Conservation (phyloP, 2,797 vertebrate genomes). For the Channallabes apus region DNA sequence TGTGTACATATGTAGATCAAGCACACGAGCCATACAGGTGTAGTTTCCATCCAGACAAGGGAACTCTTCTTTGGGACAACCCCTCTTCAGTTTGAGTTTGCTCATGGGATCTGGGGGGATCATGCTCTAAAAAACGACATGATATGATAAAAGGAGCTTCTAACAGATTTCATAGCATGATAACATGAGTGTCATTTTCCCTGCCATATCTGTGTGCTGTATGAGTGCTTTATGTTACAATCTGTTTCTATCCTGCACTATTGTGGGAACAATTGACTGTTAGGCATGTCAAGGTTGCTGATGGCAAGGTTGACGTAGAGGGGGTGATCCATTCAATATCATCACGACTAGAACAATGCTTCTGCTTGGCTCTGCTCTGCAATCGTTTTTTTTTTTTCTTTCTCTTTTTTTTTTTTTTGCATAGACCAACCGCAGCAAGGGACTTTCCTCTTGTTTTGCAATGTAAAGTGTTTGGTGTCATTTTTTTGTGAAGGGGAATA, state of each 20-base stretch:
- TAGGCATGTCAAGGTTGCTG: background rate
- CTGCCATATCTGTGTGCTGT: background rate
- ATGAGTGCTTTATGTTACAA: background rate
- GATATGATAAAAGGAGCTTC: background rate
- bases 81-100: slow-evolving; percentile 65
- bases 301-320: background rate
- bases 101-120: slow-evolving; percentile 67
- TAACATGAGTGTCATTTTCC: background rate
- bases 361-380: slow-evolving; percentile 27
- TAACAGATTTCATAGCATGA: background rate
- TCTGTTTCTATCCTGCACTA: background rate
- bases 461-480: slow-evolving; percentile 33
- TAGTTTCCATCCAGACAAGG: slow-evolving; percentile 67
- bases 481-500: slow-evolving; percentile 50
- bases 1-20: slow-evolving; percentile 69
- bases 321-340: background rate
- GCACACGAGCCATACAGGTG: slow-evolving; percentile 70
- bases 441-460: slow-evolving; percentile 36
- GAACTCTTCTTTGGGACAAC: slow-evolving; percentile 73
- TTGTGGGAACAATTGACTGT: background rate
- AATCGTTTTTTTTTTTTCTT: background rate
- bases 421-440: slow-evolving; percentile 28
- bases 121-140: slow-evolving; percentile 61
- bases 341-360: slow-evolving; percentile 29
- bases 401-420: background rate